Conservation (phyloP, 1,140 invertebrate genomes). For the Drosophila nigromelanica region DNA sequence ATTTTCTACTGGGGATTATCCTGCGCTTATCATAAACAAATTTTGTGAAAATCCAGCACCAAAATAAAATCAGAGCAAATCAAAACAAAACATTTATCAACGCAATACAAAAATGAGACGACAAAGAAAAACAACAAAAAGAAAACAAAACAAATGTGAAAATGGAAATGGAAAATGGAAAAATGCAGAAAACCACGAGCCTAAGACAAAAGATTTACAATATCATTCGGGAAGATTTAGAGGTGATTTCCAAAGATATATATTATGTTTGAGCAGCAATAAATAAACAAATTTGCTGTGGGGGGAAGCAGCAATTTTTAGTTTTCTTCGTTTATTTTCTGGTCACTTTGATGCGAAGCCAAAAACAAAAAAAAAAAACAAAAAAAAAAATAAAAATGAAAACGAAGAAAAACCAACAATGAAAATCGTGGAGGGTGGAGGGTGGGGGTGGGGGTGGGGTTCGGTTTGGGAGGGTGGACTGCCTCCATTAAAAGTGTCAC, state of each 20-base stretch:
- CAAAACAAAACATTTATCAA: conserved; percentile 82
- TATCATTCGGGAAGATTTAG: conserved; percentile 82
- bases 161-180: conserved; percentile 39
- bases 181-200: conserved; percentile 62
- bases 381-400: neutral
- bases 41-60: conserved; percentile 9
- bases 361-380: conserved; percentile 16
- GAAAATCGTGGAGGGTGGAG: conserved; percentile 25
- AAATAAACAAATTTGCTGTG: conserved; percentile 76
- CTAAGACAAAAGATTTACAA: conserved; percentile 83
- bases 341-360: conserved; percentile 53
- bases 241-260: conserved; percentile 82
- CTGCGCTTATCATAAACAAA: conserved; percentile 28
- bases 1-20: conserved; percentile 44
- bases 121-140: conserved; percentile 18
- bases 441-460: neutral
- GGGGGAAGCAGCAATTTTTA: conserved; percentile 52
- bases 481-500: conserved; percentile 76
- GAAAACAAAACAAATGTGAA: conserved; percentile 36
- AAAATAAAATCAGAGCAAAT: conserved; percentile 78
- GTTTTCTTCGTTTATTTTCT: conserved; percentile 53
- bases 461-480: conserved; percentile 11
- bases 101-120: conserved; percentile 22
- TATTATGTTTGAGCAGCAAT: conserved; percentile 78
- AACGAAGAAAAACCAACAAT: conserved; percentile 20